Evolutionary conservation across 2,113 vertebrate genomes (phyloP), one percentile per base, ranked within the genome.

Genomic region (Xiphophorus couchianus): DNA sequence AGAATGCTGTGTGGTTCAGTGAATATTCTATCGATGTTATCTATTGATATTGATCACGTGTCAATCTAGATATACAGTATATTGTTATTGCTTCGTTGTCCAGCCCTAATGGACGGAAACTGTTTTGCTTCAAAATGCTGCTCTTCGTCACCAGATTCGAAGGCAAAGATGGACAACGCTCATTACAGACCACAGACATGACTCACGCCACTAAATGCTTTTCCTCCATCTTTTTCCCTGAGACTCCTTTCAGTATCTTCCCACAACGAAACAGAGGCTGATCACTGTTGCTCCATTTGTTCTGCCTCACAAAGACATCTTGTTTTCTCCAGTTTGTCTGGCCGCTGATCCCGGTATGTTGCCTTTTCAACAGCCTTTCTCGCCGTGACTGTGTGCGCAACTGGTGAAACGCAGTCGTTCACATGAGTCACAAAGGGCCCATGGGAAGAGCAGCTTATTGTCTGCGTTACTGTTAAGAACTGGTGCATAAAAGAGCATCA

Each of bases 381-480:
- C 77, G 48, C 11, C 33, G 5, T 15, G 78, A 77, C 73, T 30
- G 71, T 31, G 71, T 29, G 61, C 27, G 71, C 78, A 78, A 81
- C 79, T 82, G 66, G 74, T 88, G 79, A 89, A 81, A 71, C 27
- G 81, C 66, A 79, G 78, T 83, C 72, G 76, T 88, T 88, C 84
- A 76, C 62, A 85, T 88, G 86, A 87, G 67, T 91, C 84, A 90
- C 84, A 89, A 85, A 89, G 78, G 81, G 68, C 54, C 74, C 69
- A 75, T 39, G 69, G 73, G 77, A 84, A 76, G 79, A 85, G 85
- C 3, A 22, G 65, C 63, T 72, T 66, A 83, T 89, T 83, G 84
- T 88, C 84, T 71, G 71, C n/a, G 25, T 75, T 82, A 79, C 86
- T 82, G 74, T 73, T 72, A 66, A 73, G 76, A 78, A 84, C 48